Conservation (phyloP, 2,797 vertebrate genomes). For the Coregonus ussuriensis region DNA sequence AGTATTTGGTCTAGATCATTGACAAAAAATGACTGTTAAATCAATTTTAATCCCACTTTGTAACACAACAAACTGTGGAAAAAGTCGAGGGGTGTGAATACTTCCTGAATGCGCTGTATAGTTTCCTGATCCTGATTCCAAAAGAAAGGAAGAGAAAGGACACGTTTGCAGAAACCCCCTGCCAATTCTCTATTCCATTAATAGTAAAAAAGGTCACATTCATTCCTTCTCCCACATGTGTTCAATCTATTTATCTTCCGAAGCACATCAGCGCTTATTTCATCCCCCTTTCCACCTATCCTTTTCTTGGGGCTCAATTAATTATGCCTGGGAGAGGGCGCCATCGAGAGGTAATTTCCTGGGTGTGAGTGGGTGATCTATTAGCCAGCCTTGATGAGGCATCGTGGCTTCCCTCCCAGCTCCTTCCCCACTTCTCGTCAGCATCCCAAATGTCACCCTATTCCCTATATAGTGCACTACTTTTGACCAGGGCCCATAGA, state of each 20-base stretch:
- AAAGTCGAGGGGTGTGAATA: too few relatives aligned
- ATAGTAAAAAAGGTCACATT: slow-evolving; percentile 74
- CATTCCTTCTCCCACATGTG: slow-evolving; percentile 60
- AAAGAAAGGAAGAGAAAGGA: slow-evolving; percentile 28
- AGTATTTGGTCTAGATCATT: too few relatives aligned
- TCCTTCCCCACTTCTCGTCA: slow-evolving; percentile 17
- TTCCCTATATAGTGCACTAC: neutral
- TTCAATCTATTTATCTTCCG: slow-evolving; percentile 67
- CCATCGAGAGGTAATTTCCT: slow-evolving; percentile 76
- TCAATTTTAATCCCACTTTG: too few relatives aligned
- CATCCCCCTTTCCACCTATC: neutral
- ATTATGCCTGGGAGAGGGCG: slow-evolving; percentile 70
- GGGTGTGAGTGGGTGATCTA: slow-evolving; percentile 73
- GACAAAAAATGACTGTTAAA: too few relatives aligned
- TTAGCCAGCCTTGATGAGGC: slow-evolving; percentile 70
- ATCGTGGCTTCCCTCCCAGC: slow-evolving; percentile 43
- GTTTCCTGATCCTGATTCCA: slow-evolving; percentile 42
- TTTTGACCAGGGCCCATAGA: neutral
- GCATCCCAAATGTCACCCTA: neutral
- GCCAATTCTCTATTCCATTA: slow-evolving; percentile 63
- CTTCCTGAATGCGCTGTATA: slow-evolving; percentile 1
- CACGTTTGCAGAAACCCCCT: slow-evolving; percentile 40
- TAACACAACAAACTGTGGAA: too few relatives aligned
- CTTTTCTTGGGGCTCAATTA: slow-evolving; percentile 67
- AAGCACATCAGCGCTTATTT: slow-evolving; percentile 55